These are phyloP conservation scores for Malurus leucopterus DNA, from an alignment of 2,797 vertebrate species.

Conservation along the genomic window DNA sequence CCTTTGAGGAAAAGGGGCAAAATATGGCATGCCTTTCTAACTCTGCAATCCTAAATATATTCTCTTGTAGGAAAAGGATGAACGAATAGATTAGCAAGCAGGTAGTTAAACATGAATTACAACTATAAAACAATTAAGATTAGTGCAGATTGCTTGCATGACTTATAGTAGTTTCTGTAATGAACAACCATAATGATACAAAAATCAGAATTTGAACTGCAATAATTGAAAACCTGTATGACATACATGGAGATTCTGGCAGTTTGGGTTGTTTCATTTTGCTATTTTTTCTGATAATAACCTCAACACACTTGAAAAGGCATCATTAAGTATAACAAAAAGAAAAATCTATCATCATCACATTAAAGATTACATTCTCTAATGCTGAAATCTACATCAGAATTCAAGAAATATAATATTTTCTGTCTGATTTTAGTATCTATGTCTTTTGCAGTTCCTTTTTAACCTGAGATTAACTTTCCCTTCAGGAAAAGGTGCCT, in stretches of 20 bases:
- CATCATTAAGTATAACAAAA: constrained; percentile 2
- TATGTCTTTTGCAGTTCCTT: not conserved
- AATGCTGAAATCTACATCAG: not conserved
- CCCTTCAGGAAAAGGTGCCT: not conserved
- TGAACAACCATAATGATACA: not conserved
- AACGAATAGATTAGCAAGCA: not conserved
- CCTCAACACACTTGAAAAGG: not conserved
- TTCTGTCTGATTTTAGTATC: not conserved
- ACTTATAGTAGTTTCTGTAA: not conserved
- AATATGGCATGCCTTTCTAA: not conserved
- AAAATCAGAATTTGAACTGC: not conserved
- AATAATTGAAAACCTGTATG: constrained; percentile 3
- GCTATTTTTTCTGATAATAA: not conserved
- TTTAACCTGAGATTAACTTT: not conserved
- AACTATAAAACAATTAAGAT: not conserved
- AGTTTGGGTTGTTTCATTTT: not conserved
- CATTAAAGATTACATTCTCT: not conserved
- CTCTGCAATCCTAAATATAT: not conserved
- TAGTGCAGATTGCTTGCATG: not conserved
- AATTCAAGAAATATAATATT: not conserved
- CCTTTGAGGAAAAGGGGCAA: not conserved
- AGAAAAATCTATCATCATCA: not conserved
- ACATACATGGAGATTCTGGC: not conserved
- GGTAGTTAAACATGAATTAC: not conserved
- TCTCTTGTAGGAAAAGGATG: not conserved